These are phyloP conservation scores for Charaxes varanes DNA, from an alignment of 1,140 invertebrate genomes.

Conservation along the genomic window DNA sequence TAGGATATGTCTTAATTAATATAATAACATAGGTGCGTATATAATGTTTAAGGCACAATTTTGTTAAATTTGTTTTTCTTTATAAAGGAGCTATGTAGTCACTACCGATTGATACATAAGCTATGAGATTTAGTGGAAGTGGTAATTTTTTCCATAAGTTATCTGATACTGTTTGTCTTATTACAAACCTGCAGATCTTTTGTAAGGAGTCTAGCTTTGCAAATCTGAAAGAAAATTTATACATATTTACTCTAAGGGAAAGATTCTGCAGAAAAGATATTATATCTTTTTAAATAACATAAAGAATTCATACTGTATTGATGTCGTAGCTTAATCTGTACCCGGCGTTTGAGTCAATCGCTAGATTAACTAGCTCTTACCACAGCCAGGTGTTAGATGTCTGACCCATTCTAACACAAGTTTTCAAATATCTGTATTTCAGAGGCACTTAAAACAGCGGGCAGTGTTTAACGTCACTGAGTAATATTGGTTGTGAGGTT, in stretches of 20 bases:
- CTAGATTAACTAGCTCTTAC: too few relatives aligned
- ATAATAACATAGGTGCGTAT: constrained; percentile 27
- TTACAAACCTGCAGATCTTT: constrained; percentile 68
- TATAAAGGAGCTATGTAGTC: constrained; percentile 60
- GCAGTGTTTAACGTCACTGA: too few relatives aligned
- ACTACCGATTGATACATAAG: constrained; percentile 58
- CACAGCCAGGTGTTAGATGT: too few relatives aligned
- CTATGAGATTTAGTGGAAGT: constrained; percentile 58
- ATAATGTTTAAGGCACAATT: constrained; percentile 28
- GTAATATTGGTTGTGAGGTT: too few relatives aligned
- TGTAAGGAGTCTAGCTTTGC: constrained; percentile 63
- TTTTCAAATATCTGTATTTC: too few relatives aligned
- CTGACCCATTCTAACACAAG: too few relatives aligned
- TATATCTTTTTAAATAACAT: too few relatives aligned
- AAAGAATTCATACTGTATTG: too few relatives aligned
- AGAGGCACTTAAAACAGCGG: too few relatives aligned
- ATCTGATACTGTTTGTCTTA: constrained; percentile 57
- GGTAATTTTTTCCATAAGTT: constrained; percentile 52
- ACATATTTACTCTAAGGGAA: neutral
- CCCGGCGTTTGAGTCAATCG: too few relatives aligned
- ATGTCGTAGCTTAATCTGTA: too few relatives aligned
- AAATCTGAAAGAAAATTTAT: constrained; percentile 47
- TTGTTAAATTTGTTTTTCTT: constrained; percentile 16
- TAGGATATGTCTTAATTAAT: constrained; percentile 32
- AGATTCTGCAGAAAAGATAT: too few relatives aligned